Evolutionary conservation across 2,888 invertebrate species (phyloP).

Genomic region (Alloscopus bannaensis): DNA sequence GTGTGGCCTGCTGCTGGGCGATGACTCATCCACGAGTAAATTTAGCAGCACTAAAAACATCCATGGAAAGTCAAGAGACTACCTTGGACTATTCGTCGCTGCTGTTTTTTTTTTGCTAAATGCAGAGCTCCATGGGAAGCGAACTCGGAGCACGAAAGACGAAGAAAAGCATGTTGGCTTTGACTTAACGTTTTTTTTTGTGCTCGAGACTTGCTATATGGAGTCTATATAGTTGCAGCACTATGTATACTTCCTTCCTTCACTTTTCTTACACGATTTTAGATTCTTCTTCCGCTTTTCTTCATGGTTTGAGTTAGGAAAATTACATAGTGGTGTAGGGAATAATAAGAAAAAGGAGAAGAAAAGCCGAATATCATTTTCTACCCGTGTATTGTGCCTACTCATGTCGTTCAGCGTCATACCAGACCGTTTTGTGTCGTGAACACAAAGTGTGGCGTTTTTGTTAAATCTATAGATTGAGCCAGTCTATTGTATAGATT

Average conservation of each 20-base stretch:
- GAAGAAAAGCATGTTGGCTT: too few species aligned
- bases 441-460: conserved; percentile 1
- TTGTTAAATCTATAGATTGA: not conserved
- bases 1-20: conserved; percentile 41
- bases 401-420: not conserved
- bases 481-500: too few species aligned
- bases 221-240: conserved; percentile 6
- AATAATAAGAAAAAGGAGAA: too few species aligned
- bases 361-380: conserved; percentile 11
- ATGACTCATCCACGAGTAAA: conserved; percentile 72
- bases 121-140: not conserved
- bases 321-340: conserved; percentile 9
- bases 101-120: too few species aligned
- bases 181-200: not conserved
- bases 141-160: too few species aligned
- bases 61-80: conserved; percentile 68
- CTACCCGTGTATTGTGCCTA: not conserved
- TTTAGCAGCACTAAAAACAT: conserved; percentile 67
- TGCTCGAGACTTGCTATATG: not conserved
- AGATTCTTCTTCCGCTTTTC: conserved; percentile 48
- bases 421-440: not conserved
- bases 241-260: conserved; percentile 62
- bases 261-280: conserved; percentile 40
- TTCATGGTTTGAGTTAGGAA: not conserved
- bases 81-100: conserved; percentile 56